A percentile compares a stretch with the other conserved stretches of the same genome.
These are phyloP conservation scores for Diadegma fenestrale DNA, from an alignment of 2,888 invertebrate species.

Conservation along the genomic window DNA sequence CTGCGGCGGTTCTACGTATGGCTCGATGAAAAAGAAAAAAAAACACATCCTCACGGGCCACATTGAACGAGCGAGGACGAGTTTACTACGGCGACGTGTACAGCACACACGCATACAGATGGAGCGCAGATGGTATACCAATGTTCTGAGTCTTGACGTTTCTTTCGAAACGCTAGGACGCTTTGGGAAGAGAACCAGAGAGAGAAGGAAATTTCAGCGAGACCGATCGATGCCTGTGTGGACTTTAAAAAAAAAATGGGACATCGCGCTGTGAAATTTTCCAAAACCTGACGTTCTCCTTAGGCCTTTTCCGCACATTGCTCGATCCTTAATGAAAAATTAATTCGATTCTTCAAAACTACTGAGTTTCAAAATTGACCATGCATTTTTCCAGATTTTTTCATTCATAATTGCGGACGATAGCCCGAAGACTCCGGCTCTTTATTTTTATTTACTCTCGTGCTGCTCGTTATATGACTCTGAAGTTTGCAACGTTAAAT, in stretches of 20 bases:
- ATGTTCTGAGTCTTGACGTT: constrained; percentile 32
- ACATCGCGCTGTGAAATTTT: constrained; percentile 12
- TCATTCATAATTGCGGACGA: too few species aligned
- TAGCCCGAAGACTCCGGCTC: too few species aligned
- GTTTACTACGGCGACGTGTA: constrained; percentile 14
- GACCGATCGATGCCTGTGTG: constrained; percentile 37
- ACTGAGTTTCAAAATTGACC: too few species aligned
- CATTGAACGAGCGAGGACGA: constrained; percentile 42
- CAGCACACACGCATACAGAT: constrained; percentile 24
- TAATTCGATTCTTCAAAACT: too few species aligned
- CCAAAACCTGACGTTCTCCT: neutral
- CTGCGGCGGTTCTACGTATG: constrained; percentile 30
- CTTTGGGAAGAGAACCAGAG: neutral
- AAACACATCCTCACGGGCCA: neutral
- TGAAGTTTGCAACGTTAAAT: too few species aligned
- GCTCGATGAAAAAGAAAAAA: constrained; percentile 21
- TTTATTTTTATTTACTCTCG: too few species aligned
- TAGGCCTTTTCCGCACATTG: too few species aligned
- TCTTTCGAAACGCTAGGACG: constrained; percentile 40
- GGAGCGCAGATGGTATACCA: constrained; percentile 51
- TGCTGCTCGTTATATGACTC: too few species aligned
- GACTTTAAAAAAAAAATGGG: constrained; percentile 14
- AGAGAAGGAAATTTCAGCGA: constrained; percentile 16
- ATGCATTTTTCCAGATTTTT: too few species aligned
- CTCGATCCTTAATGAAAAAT: too few species aligned